Conservation (phyloP, 2,113 vertebrate species). For the Blennius ocellaris region DNA sequence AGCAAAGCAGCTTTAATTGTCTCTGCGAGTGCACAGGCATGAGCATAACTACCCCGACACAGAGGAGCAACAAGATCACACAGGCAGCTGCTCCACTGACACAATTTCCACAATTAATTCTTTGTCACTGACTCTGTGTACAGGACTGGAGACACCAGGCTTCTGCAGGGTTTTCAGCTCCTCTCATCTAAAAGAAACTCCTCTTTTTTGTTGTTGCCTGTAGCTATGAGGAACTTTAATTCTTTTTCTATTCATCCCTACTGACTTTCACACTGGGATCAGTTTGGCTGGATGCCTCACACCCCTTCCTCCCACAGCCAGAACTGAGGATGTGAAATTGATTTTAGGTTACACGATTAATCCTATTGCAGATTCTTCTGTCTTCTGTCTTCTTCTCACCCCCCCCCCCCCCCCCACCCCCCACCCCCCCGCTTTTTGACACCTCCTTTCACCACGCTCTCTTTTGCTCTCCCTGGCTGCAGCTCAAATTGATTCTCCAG, state of each 20-base stretch:
- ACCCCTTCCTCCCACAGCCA: conserved; percentile 11
- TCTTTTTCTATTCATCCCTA: conserved; percentile 9
- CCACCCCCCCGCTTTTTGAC: neutral
- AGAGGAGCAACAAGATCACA: conserved; percentile 51
- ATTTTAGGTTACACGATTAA: conserved; percentile 73
- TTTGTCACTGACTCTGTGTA: conserved; percentile 7
- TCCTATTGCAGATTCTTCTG: conserved; percentile 47
- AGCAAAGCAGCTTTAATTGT: conserved; percentile 56
- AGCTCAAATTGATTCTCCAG: conserved; percentile 16
- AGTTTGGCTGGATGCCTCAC: neutral
- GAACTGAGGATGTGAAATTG: conserved; percentile 72
- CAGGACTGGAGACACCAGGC: neutral
- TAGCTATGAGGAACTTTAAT: neutral
- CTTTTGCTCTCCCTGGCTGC: conserved; percentile 13
- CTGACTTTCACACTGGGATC: neutral
- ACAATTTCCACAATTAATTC: conserved; percentile 27
- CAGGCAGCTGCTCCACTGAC: conserved; percentile 52
- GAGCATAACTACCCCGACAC: conserved; percentile 32
- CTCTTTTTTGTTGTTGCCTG: neutral
- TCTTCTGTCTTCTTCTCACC: conserved; percentile 15
- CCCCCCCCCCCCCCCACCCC: too few species aligned
- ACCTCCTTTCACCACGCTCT: conserved; percentile 5
- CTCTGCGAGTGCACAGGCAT: conserved; percentile 57
- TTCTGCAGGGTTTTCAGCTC: conserved; percentile 3
- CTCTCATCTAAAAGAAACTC: neutral